phyloP scores from a whole-genome alignment of 2,888 invertebrate species.

The Rambutsinella grinnellia region DNA sequence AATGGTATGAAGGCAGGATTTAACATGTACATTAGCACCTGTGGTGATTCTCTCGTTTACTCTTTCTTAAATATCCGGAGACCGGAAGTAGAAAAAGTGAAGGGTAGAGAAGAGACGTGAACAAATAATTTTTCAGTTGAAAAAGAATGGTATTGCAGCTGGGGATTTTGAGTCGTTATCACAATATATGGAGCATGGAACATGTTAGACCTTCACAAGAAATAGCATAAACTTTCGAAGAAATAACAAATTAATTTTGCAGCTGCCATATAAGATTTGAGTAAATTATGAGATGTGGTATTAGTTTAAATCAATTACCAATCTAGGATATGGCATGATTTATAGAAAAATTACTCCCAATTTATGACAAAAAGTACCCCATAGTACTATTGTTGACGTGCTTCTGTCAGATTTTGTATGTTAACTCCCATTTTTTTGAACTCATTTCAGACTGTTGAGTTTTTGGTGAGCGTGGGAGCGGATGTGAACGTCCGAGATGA shows the following conservation, averaged over 20 bases:
- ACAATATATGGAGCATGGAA: too few relatives aligned
- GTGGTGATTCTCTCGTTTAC: conserved; percentile 18
- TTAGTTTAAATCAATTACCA: conserved; percentile 39
- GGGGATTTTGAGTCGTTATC: too few relatives aligned
- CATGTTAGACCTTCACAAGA: too few relatives aligned
- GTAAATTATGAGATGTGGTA: too few relatives aligned
- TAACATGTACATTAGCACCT: conserved; percentile 4
- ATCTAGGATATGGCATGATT: conserved; percentile 1
- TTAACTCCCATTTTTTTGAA: neutral
- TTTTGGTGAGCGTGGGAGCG: conserved; percentile 86
- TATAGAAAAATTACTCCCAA: conserved; percentile 18
- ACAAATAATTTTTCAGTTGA: conserved; percentile 11
- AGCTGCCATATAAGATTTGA: too few relatives aligned
- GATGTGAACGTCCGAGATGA: conserved; percentile 84
- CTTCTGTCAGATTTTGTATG: conserved; percentile 19
- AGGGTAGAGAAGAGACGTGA: neutral
- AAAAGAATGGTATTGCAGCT: too few relatives aligned
- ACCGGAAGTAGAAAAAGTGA: conserved; percentile 38
- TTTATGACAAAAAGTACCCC: neutral
- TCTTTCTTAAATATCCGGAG: conserved; percentile 40
- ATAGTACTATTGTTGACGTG: conserved; percentile 10
- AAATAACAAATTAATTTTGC: too few relatives aligned
- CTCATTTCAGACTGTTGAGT: conserved; percentile 76
- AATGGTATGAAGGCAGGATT: neutral
- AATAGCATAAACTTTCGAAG: too few relatives aligned